Evolutionary conservation across 2,113 vertebrate genomes (phyloP).

Genomic region (Dasyornis broadbenti): DNA sequence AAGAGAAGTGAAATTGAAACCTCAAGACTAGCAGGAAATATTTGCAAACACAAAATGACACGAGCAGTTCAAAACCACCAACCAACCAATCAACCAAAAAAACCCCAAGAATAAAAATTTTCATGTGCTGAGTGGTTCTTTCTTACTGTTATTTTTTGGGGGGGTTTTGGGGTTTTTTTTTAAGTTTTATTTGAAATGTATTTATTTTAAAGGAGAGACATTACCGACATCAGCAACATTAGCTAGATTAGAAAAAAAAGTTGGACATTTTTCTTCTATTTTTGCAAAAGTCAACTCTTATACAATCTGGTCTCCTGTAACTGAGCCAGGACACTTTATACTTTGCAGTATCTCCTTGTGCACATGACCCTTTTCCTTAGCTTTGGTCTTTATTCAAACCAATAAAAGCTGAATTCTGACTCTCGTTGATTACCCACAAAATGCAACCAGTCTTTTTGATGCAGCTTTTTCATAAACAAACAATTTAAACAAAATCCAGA

Average conservation of each 20-base stretch:
- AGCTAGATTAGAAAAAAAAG: background rate
- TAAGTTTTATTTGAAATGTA: background rate
- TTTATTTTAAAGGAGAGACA: background rate
- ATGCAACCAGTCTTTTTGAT: background rate
- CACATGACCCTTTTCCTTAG: background rate
- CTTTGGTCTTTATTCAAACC: background rate
- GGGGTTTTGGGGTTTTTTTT: too few relatives aligned
- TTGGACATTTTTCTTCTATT: background rate
- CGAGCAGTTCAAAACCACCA: background rate
- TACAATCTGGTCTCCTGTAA: background rate
- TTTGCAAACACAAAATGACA: background rate
- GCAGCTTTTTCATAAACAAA: background rate
- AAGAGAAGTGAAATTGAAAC: background rate
- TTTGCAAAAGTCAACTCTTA: background rate
- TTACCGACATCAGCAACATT: background rate
- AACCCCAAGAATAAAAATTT: rapidly evolving
- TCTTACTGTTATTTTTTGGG: too few relatives aligned
- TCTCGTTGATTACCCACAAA: background rate
- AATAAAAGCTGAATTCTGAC: background rate
- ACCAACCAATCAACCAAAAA: background rate
- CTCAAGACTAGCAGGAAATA: background rate
- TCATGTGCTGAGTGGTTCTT: background rate
- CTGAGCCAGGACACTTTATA: background rate
- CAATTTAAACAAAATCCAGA: background rate
- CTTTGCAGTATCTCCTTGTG: background rate